Base-by-base conservation (phyloP, 2,113 vertebrate genomes). In the Silurus meridionalis region DNA sequence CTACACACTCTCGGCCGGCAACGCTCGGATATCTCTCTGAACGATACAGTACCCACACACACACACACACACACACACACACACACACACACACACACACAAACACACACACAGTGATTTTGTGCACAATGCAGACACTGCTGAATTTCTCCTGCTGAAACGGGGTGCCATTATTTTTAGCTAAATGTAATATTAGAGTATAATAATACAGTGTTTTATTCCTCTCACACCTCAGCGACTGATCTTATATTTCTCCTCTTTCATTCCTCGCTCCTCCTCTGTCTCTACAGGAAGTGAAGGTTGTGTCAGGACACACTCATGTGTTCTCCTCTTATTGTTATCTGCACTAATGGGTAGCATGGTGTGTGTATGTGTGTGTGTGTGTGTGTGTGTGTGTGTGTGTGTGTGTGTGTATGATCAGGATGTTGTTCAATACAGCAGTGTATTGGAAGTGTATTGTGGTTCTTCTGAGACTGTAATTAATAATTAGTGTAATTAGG, bases 31-130 rank as follows among this genome's bases (percentile, higher is more conserved):
- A 83, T 83, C 82, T 71, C 52, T 69, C 67, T 46, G 57, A 72
- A 74, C 5, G 53, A 83, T 83, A 83, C 82, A 60, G 37, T 21
- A 69, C 82, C 2, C 82, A 67, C 63, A 82, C 81, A 66, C 82
- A 69, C 81, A 55, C 80, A 81, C 57, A 81, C 79, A 81, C 79
- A 63, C 79, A 81, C 79, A 81, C 58, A 64, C 79, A 57, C 78
- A 80, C 78, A 60, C 55, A 78, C 75, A 53, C 74, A 77, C 46
- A 75, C 37, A 75, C 14, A 75, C 14, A 75, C 55, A 80, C 78
- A 80, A n/a, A 79, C 77, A 79, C 78, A 58, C 55, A 61, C 78
- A 80, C 57, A 48, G 46, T 48, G 13, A 23, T 53, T 17, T n/a
- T 25, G 60, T 21, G 21, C 58, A 64, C 71, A 75, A 23, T n/a